Base-by-base conservation (phyloP, 2,888 invertebrate genomes). In the Andrena flavipes region DNA sequence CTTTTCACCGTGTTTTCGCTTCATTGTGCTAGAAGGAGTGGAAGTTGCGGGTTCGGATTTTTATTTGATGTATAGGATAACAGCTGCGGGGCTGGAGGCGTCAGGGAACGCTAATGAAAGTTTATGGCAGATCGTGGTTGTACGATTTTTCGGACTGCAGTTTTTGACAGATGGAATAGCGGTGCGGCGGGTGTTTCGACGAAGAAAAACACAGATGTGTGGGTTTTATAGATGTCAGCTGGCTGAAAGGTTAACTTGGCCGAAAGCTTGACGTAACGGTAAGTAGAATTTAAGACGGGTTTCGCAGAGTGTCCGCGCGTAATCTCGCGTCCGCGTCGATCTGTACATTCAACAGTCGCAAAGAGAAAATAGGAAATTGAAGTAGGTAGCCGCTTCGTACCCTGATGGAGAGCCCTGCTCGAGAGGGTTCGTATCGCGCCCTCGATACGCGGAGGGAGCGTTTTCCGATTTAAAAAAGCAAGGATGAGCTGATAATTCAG, bases 261-360 rank as follows among this genome's bases (percentile, higher is more conserved):
- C 20, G 56, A 48, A n/a, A 23, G 35, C 60, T 29, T 10, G 77
- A 49, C 42, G 51, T 67, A 65, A 65, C 71, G 35, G 13, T 77
- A 80, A 78, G 72, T 77, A 78, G 78, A 72, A 78, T 78, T 80
- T 78, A 54, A 81, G 78, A 78, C 51, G 69, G 49, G 64, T 13
- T 63, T 29, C 29, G 23, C 54, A 26, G 51, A 71, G 62, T 49
- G 68, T 76, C 60, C 65, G 69, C 26, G 67, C 51, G 42, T 63
- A 70, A 59, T 69, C 69, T 65, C 60, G 51, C 60, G 64, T 30
- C 42, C 70, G 23, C 49, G 30, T 59, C 70, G 80, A 76, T 56
- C 65, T 54, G 65, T 67, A 56, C 67, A 67, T 49, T 63, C 59
- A 77, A 42, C 42, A 42, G 63, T 72, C 72, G 77, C 71, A 62